These are phyloP conservation scores for Dromiciops gliroides DNA, from an alignment of 2,113 vertebrate species.

Conservation along the genomic window DNA sequence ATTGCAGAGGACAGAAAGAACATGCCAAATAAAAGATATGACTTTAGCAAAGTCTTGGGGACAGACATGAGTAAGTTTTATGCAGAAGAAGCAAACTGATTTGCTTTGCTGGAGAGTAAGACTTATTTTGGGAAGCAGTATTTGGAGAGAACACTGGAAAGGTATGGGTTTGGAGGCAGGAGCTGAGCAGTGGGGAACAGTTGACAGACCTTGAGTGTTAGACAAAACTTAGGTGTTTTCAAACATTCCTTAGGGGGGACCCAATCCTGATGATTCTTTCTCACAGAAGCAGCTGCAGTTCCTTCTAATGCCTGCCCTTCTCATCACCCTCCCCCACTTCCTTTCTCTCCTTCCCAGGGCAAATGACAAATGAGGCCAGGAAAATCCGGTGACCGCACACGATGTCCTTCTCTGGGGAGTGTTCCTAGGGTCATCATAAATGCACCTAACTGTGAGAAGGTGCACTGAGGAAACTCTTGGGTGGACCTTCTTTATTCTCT, in stretches of 20 bases:
- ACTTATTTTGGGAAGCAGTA: background rate
- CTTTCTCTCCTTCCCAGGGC: slow-evolving; percentile 18
- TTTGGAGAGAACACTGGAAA: background rate
- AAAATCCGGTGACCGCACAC: slow-evolving; percentile 53
- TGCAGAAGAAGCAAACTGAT: background rate
- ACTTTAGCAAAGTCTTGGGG: background rate
- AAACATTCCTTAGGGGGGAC: slow-evolving; percentile 57
- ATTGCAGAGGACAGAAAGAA: background rate
- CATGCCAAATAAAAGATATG: background rate
- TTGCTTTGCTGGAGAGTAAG: background rate
- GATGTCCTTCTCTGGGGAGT: slow-evolving; percentile 59
- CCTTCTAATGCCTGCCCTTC: background rate
- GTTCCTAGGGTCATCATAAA: slow-evolving; percentile 67
- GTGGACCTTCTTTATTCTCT: background rate
- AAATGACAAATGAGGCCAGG: slow-evolving; percentile 54
- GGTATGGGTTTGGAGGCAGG: background rate
- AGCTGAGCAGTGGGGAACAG: background rate
- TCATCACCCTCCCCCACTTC: slow-evolving; percentile 41
- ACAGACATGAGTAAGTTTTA: background rate
- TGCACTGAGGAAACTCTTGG: slow-evolving; percentile 35
- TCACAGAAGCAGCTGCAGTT: slow-evolving; percentile 39
- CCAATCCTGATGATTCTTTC: slow-evolving; percentile 45
- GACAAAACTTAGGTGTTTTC: slow-evolving; percentile 14
- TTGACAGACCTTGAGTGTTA: background rate
- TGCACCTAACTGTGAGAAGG: slow-evolving; percentile 3